Percentiles rank a stretch among this genome's conserved stretches.
Conservation (phyloP, 2,113 vertebrate genomes). For the Leptobrachium leishanense region DNA sequence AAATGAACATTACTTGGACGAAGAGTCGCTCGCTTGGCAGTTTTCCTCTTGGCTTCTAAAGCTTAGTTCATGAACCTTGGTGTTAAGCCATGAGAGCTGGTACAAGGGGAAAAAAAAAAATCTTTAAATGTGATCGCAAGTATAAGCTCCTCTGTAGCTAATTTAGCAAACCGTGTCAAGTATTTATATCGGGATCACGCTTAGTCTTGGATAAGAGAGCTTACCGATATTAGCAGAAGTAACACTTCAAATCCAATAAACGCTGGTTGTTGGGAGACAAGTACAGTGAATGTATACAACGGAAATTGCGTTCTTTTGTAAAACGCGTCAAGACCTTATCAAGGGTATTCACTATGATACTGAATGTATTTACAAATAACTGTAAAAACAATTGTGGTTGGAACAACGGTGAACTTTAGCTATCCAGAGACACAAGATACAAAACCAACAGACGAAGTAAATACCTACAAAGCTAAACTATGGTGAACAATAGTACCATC, state of each 20-base stretch:
- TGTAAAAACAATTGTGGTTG: no score
- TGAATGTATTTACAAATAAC: no score
- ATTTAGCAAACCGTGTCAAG: conserved; percentile 7
- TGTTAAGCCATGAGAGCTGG: conserved; percentile 19
- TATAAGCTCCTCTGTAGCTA: conserved; percentile 15
- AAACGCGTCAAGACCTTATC: no score
- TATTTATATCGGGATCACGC: background rate
- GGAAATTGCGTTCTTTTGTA: no score
- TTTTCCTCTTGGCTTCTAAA: conserved; percentile 24
- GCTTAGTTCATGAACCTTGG: conserved; percentile 18
- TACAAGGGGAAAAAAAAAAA: conserved; percentile 4
- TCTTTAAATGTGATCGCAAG: conserved; percentile 14
- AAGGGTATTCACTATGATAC: no score
- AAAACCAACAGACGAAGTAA: no score
- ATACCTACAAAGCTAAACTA: no score
- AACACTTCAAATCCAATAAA: conserved; percentile 24
- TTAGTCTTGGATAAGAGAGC: background rate
- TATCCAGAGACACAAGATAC: no score
- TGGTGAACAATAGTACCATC: no score
- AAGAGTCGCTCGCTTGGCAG: conserved; percentile 8
- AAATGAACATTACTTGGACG: conserved; percentile 30
- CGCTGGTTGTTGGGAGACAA: background rate
- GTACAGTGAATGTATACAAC: background rate
- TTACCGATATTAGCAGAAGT: background rate
- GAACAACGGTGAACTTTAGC: no score